phyloP scores from a whole-genome alignment of 2,888 invertebrate genomes.

The Drosophila kuntzei region DNA sequence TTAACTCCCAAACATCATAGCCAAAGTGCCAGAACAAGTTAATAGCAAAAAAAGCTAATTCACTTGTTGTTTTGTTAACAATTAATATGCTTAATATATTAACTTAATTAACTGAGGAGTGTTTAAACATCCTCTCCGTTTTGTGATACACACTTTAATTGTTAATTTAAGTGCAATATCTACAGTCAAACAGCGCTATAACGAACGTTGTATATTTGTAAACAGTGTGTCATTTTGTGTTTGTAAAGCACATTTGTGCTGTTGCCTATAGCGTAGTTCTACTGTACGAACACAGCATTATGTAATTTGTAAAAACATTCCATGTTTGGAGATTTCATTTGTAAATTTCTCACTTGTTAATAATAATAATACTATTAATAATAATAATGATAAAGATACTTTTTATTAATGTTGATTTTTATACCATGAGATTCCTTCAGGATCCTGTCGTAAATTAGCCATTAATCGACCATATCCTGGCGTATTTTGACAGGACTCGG shows the following conservation, averaged over 20 bases:
- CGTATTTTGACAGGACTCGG: too few relatives aligned
- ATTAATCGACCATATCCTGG: too few relatives aligned
- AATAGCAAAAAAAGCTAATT: conserved; percentile 57
- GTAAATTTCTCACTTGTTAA: conserved; percentile 1
- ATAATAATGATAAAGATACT: background rate
- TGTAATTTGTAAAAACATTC: conserved; percentile 30
- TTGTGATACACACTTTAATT: conserved; percentile 34
- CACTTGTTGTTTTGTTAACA: conserved; percentile 39
- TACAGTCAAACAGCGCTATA: conserved; percentile 8
- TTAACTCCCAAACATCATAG: conserved; percentile 21
- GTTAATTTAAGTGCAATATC: conserved; percentile 47
- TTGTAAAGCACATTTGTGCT: background rate
- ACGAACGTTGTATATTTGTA: background rate
- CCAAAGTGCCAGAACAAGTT: conserved; percentile 72
- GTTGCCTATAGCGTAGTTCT: background rate
- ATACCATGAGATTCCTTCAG: too few relatives aligned
- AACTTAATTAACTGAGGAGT: background rate
- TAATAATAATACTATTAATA: conserved; percentile 4
- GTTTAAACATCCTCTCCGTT: conserved; percentile 17
- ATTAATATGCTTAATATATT: conserved; percentile 16
- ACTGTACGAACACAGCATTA: conserved; percentile 7
- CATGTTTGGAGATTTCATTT: conserved; percentile 16
- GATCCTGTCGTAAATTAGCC: too few relatives aligned
- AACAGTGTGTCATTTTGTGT: conserved; percentile 3
- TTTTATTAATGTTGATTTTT: too few relatives aligned